Percentiles rank a stretch among this genome's conserved stretches.
Evolutionary conservation across 2,888 invertebrate species (phyloP).

Genomic region (Imbricaverruca yamaguchii): DNA sequence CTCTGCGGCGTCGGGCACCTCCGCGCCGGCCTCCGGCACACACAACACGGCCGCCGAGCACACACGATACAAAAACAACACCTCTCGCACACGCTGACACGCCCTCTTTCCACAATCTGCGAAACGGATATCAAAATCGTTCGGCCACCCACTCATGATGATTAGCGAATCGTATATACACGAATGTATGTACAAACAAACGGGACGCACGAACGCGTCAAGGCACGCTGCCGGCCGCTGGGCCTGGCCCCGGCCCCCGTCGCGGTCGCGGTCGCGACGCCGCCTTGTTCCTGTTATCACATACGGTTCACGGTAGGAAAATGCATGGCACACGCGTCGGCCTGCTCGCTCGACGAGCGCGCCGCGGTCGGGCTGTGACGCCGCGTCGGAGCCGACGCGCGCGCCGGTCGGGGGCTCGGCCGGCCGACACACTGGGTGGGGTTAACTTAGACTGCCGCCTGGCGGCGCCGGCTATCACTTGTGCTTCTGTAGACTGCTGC

Average conservation of each 20-base stretch:
- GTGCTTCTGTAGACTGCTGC: constrained; percentile 14
- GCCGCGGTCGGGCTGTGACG: neutral
- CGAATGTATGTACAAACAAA: constrained; percentile 2
- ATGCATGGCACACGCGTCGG: constrained; percentile 13
- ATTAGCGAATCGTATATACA: constrained; percentile 13
- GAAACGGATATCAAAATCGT: constrained; percentile 4
- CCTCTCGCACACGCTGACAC: neutral
- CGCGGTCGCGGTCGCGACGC: neutral
- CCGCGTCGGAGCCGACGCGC: neutral
- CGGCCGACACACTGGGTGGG: neutral
- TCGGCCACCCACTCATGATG: neutral
- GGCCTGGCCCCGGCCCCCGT: neutral
- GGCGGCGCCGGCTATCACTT: constrained; percentile 8
- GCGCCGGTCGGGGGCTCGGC: neutral
- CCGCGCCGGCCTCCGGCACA: neutral
- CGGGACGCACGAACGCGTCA: neutral
- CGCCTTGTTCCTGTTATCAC: constrained; percentile 13
- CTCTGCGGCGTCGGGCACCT: neutral
- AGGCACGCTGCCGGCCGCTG: neutral
- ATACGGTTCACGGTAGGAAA: constrained; percentile 12
- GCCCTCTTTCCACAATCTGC: neutral
- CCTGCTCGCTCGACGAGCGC: neutral
- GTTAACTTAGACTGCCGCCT: neutral
- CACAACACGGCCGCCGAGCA: neutral
- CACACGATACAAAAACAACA: neutral